Base-by-base conservation (phyloP, 2,888 invertebrate genomes). In the Dicyrtomina minuta region DNA sequence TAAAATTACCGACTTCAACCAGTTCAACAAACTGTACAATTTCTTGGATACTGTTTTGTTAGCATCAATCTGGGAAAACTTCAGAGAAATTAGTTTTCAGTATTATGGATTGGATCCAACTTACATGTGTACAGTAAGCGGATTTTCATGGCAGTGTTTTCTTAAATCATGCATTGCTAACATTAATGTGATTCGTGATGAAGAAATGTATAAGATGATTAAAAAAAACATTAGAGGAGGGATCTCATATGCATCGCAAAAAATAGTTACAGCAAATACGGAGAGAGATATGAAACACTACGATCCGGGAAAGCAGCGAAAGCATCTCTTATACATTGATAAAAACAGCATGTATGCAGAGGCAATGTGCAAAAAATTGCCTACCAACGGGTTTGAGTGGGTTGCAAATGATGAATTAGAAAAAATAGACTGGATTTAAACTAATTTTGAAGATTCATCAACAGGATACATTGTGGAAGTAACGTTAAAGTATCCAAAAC, bases 101-200 rank as follows among this genome's bases (percentile, higher is more conserved):
- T 33, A 13, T 13, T 56, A 33, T 2, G 33, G 17, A 6, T 33
- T 56, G 6, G 56, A 56, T 2, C 33, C 56, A 1, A 56, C n/a
- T 56, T 33, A 33, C 33, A 13, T n/a, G n/a, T 33, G 27, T n/a
- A 56, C 56, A 2, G 56, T 33, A 6, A n/a, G 27, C 2, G 33
- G 33, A 2, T 56, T 27, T 56, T 26, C 33, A n/a, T 56, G 33
- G 53, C 22, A 56, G 3, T 13, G n/a, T 27, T 56, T 56, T 56
- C 17, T 56, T 5, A 33, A 33, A 33, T 5, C 33, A 5, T 33
- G 33, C 33, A 3, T 8, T 3, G 33, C 3, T 5, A 8, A 33
- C 3, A 33, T 33, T 5, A 8, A 33, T 8, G 33, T 33, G 3
- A 5, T 33, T 5, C 3, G 8, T 5, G 33, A 33, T 33, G 33